Percentiles rank a stretch among this genome's conserved stretches.
Evolutionary conservation across 1,140 invertebrate genomes (phyloP).

Genomic region (Eupristina koningsbergeri): DNA sequence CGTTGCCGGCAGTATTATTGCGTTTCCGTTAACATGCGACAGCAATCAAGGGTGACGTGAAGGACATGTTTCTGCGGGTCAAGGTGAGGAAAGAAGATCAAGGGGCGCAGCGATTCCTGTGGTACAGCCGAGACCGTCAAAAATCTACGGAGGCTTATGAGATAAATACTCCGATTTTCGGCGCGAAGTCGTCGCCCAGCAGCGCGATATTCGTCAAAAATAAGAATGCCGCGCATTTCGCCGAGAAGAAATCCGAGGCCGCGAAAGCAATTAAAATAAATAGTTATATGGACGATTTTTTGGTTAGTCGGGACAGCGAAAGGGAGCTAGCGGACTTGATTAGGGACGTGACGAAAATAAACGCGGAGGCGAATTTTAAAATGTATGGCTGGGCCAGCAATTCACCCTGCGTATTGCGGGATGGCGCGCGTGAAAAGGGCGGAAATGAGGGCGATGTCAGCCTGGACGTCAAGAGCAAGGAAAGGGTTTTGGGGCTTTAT

Average conservation of each 20-base stretch:
- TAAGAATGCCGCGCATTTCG: constrained; percentile 58
- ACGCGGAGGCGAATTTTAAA: too few species aligned
- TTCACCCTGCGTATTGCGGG: background rate
- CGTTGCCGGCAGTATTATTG: background rate
- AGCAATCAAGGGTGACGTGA: background rate
- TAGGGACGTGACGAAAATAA: too few species aligned
- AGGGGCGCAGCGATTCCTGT: constrained; percentile 37
- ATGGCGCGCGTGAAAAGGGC: background rate
- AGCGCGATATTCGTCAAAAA: too few species aligned
- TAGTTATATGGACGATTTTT: too few species aligned
- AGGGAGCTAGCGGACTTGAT: too few species aligned
- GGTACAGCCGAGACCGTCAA: constrained; percentile 23
- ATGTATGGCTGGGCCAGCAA: constrained; percentile 12
- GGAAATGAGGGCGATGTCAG: background rate
- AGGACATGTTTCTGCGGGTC: too few species aligned
- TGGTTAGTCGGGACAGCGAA: too few species aligned
- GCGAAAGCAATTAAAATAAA: background rate
- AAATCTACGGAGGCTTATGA: constrained; percentile 48
- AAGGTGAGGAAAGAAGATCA: background rate
- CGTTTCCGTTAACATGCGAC: background rate
- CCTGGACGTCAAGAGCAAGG: background rate
- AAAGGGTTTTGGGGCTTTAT: too few species aligned
- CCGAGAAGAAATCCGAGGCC: constrained; percentile 49
- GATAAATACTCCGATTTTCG: constrained; percentile 64
- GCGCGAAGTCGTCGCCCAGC: constrained; percentile 59